Evolutionary conservation across 2,888 invertebrate species (phyloP).

Genomic region (Pseudoips prasinana): DNA sequence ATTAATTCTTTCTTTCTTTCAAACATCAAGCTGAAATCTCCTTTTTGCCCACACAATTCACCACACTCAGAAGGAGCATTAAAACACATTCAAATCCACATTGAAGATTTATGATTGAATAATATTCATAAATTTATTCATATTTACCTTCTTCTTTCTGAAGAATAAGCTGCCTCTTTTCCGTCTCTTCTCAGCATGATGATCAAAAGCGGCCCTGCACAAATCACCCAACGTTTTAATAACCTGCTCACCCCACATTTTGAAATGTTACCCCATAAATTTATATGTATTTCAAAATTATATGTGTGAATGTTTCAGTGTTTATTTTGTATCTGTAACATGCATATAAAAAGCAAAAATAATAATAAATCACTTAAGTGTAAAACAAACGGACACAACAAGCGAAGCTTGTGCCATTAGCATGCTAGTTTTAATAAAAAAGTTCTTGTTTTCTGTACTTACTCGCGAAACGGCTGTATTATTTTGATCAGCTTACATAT

Average conservation of each 20-base stretch:
- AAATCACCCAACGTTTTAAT: slow-evolving; percentile 26
- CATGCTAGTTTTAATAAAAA: slow-evolving; percentile 35
- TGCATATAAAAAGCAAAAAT: slow-evolving; percentile 28
- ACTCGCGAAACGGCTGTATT: slow-evolving; percentile 2
- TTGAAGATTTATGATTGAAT: no score
- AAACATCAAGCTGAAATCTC: no score
- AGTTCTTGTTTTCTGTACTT: slow-evolving; percentile 15
- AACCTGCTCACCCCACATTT: background rate
- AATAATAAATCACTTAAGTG: slow-evolving; percentile 23
- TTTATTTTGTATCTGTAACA: slow-evolving; percentile 18
- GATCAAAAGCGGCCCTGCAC: slow-evolving; percentile 83
- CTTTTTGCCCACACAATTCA: no score
- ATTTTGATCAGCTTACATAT: no score
- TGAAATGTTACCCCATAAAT: no score
- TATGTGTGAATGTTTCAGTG: slow-evolving; percentile 12
- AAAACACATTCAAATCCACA: no score
- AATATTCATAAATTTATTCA: background rate
- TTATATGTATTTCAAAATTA: no score
- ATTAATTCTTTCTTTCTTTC: no score
- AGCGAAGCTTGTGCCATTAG: slow-evolving; percentile 47
- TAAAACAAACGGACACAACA: slow-evolving; percentile 38
- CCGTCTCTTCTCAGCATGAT: slow-evolving; percentile 91
- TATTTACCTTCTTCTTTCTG: slow-evolving; percentile 90
- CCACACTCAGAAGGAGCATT: no score
- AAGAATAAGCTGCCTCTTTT: slow-evolving; percentile 95